These are phyloP conservation scores for Epizoanthus scotinus DNA, from an alignment of 92 coral and sea anemone species.

Conservation along the genomic window DNA sequence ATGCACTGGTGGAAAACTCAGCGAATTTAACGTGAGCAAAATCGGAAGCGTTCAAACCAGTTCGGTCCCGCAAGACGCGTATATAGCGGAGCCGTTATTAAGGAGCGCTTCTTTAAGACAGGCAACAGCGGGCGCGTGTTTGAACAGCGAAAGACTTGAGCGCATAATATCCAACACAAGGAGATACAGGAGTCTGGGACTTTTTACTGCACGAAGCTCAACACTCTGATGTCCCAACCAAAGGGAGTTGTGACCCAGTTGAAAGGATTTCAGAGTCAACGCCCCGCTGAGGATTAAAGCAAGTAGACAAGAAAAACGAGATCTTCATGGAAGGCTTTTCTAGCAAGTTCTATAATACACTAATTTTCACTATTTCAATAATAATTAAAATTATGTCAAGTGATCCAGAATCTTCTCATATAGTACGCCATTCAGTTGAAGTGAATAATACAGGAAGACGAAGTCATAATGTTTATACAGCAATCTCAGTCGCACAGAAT, in stretches of 20 bases:
- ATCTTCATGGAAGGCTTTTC: no score
- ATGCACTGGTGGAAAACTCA: slow-evolving; percentile 78
- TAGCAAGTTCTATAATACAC: no score
- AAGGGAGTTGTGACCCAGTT: neutral
- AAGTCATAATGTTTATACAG: no score
- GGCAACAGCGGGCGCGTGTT: slow-evolving; percentile 63
- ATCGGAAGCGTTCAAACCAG: slow-evolving; percentile 48
- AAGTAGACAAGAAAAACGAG: neutral
- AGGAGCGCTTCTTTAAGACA: slow-evolving; percentile 53
- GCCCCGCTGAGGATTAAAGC: neutral
- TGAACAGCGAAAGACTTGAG: slow-evolving; percentile 81
- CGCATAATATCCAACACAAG: slow-evolving; percentile 88
- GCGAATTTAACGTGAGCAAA: slow-evolving; percentile 89
- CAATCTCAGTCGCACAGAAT: no score
- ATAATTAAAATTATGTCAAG: no score
- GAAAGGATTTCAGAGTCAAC: neutral
- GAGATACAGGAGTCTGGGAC: slow-evolving; percentile 90
- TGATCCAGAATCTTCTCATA: no score
- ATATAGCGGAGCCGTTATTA: slow-evolving; percentile 72
- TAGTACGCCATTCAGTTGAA: no score
- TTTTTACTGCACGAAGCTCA: slow-evolving; percentile 81
- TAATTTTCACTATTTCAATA: no score
- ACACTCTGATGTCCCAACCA: slow-evolving; percentile 46
- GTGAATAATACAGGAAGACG: no score
- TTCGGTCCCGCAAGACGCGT: slow-evolving; percentile 14